Evolutionary conservation across 2,113 vertebrate genomes (phyloP).

Genomic region (Romanogobio albipinnatus): DNA sequence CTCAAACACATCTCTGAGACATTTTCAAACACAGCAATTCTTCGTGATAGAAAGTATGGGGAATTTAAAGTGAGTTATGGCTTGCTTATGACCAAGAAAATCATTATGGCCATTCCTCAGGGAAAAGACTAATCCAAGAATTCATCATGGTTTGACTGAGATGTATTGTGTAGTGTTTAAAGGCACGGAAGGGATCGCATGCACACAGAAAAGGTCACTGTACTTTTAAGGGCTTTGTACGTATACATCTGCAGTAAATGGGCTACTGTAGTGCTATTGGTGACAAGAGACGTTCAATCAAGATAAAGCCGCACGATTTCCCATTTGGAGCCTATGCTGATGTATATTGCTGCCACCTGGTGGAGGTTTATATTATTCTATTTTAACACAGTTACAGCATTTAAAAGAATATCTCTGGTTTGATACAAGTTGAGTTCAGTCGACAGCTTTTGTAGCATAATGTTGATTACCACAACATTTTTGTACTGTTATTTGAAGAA

Average conservation of each 20-base stretch:
- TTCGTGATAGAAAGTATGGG: slow-evolving; percentile 50
- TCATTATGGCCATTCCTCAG: slow-evolving; percentile 54
- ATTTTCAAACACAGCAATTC: slow-evolving; percentile 68
- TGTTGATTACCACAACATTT: no score
- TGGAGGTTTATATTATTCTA: slow-evolving; percentile 26
- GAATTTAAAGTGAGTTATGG: slow-evolving; percentile 59
- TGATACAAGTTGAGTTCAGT: background rate
- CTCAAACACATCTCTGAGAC: slow-evolving; percentile 56
- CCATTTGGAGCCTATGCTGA: background rate
- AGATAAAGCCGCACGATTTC: background rate
- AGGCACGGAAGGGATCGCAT: slow-evolving; percentile 26
- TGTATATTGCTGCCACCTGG: slow-evolving; percentile 26
- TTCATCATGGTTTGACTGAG: slow-evolving; percentile 41
- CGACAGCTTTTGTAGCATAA: no score
- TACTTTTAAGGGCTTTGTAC: slow-evolving; percentile 11
- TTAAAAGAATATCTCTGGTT: background rate
- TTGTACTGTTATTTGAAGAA: no score
- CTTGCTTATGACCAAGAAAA: slow-evolving; percentile 54
- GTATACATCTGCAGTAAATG: slow-evolving; percentile 26
- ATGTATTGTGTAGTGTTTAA: slow-evolving; percentile 3
- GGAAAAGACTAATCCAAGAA: slow-evolving; percentile 47
- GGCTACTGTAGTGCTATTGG: slow-evolving; percentile 7
- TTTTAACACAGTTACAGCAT: background rate
- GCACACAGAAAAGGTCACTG: background rate
- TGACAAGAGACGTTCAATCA: slow-evolving; percentile 33